phyloP scores from a whole-genome alignment of 2,888 invertebrate genomes.

The Julus scandinavius region DNA sequence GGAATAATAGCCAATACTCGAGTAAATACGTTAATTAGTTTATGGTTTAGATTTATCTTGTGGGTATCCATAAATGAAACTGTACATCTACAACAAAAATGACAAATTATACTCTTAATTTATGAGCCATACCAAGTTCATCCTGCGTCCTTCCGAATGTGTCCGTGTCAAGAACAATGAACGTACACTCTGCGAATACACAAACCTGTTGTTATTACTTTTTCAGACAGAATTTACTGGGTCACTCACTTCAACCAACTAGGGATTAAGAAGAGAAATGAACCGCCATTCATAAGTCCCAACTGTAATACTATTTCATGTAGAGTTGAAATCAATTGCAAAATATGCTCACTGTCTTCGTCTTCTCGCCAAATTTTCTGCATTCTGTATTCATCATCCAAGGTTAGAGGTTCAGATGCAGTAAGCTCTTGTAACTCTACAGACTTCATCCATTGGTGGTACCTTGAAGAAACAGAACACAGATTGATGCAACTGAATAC shows the following conservation, averaged over 20 bases:
- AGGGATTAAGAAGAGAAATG: not conserved
- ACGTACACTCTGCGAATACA: not conserved
- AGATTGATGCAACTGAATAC: not conserved
- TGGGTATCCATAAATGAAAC: not conserved
- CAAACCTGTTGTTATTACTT: not conserved
- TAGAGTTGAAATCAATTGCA: not conserved
- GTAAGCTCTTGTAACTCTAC: constrained; percentile 83
- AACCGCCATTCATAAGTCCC: not conserved
- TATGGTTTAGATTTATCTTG: not conserved
- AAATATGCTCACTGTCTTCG: constrained; percentile 78
- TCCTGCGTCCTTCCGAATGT: not conserved
- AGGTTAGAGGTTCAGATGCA: constrained; percentile 85
- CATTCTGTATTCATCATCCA: constrained; percentile 92
- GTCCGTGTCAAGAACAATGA: not conserved
- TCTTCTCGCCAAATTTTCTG: constrained; percentile 88
- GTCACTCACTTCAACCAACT: not conserved
- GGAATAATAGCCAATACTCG: not conserved
- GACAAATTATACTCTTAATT: not conserved
- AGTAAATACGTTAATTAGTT: too few relatives aligned
- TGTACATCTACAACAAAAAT: not conserved
- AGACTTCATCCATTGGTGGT: constrained; percentile 94
- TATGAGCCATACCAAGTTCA: not conserved
- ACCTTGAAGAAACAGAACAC: constrained; percentile 70
- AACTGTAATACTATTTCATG: constrained; percentile 1
- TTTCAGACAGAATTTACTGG: not conserved